phyloP scores from a whole-genome alignment of 1,140 invertebrate genomes.

The Drosophila eugracilis region DNA sequence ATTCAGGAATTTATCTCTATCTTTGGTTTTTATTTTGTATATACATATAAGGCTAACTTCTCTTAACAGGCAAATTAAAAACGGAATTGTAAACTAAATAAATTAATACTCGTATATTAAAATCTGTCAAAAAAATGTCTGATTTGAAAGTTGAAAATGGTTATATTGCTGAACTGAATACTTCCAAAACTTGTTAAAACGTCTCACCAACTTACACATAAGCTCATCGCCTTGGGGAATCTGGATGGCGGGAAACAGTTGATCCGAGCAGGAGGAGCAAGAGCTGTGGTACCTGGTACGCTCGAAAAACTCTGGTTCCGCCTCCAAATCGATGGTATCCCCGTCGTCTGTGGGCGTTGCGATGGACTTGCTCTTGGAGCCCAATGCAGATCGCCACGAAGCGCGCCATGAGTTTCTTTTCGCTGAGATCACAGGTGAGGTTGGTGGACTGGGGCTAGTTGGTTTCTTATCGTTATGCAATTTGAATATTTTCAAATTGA shows the following conservation, averaged over 20 bases:
- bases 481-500: constrained; percentile 84
- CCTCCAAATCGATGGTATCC: constrained; percentile 3
- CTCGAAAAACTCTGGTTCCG: constrained; percentile 9
- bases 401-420: constrained; percentile 78
- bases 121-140: background rate
- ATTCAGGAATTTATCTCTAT: too few relatives aligned
- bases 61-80: background rate
- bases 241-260: constrained; percentile 27
- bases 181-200: too few relatives aligned
- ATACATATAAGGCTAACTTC: too few relatives aligned
- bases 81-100: background rate
- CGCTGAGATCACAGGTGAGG: constrained; percentile 76
- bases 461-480: constrained; percentile 83
- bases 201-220: constrained; percentile 34
- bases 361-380: constrained; percentile 44
- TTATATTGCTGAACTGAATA: background rate
- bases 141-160: background rate
- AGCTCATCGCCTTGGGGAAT: constrained; percentile 40
- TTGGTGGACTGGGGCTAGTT: constrained; percentile 75
- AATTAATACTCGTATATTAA: background rate
- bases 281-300: constrained; percentile 12
- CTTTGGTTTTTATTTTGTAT: too few relatives aligned
- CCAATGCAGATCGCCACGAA: constrained; percentile 67
- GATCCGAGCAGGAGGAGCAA: constrained; percentile 2
- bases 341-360: constrained; percentile 1